These are phyloP conservation scores for Salarias fasciatus DNA, from an alignment of 2,797 vertebrate genomes.

Conservation along the genomic window DNA sequence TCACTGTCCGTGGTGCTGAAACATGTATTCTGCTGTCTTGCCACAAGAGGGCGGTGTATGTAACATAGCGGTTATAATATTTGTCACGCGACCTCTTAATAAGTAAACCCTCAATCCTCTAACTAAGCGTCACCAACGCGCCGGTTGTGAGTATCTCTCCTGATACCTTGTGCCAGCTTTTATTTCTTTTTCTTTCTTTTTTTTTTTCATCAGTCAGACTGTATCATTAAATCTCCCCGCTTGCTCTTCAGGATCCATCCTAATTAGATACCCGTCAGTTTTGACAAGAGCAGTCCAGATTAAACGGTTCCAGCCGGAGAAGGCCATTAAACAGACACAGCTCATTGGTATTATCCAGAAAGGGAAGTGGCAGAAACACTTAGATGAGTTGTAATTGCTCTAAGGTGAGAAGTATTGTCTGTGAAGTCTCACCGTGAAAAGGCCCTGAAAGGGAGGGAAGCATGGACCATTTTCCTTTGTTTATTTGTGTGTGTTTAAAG, in stretches of 20 bases:
- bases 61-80: neutral
- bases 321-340: constrained; percentile 74
- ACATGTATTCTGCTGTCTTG: too few relatives aligned
- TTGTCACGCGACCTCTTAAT: neutral
- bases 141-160: neutral
- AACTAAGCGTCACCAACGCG: neutral
- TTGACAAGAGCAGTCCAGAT: constrained; percentile 63
- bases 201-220: constrained; percentile 19
- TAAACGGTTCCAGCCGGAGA: constrained; percentile 61
- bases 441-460: neutral
- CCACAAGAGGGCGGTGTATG: constrained; percentile 38
- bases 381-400: constrained; percentile 43
- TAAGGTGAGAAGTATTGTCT: constrained; percentile 13
- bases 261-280: constrained; percentile 80
- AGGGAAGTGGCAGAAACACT: constrained; percentile 30
- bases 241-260: constrained; percentile 53
- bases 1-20: constrained; percentile 62
- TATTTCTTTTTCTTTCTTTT: neutral
- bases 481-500: too few relatives aligned
- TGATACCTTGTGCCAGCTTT: neutral
- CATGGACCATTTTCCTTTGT: too few relatives aligned
- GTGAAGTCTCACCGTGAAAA: neutral
- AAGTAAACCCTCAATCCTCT: neutral
- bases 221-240: constrained; percentile 57
- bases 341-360: constrained; percentile 42